phyloP scores from a whole-genome alignment of 2,797 vertebrate species.

The Leuciscus waleckii region DNA sequence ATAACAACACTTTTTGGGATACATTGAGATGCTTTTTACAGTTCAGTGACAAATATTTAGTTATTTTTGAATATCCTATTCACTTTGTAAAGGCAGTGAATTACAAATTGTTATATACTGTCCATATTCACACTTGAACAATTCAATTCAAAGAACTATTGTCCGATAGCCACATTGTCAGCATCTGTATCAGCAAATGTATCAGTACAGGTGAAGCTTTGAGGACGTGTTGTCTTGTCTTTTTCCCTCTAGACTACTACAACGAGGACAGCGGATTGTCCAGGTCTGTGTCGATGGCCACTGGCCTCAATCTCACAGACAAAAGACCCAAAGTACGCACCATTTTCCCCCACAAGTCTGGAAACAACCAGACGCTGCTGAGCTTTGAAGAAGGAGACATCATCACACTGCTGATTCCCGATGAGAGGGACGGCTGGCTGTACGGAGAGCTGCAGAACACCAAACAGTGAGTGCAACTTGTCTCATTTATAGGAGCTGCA shows the following conservation, averaged over 20 bases:
- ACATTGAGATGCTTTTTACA: background rate
- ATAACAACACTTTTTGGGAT: background rate
- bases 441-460: slow-evolving; percentile 90
- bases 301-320: slow-evolving; percentile 87
- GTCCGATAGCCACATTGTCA: background rate
- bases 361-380: slow-evolving; percentile 86
- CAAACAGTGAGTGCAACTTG: slow-evolving; percentile 82
- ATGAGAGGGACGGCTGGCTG: slow-evolving; percentile 95
- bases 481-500: background rate
- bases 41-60: background rate
- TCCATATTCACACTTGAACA: background rate
- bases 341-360: slow-evolving; percentile 92
- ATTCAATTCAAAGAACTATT: background rate
- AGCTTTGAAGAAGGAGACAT: slow-evolving; percentile 93
- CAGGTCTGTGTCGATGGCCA: slow-evolving; percentile 89
- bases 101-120: too few species aligned
- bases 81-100: background rate
- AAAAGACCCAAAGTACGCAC: slow-evolving; percentile 90
- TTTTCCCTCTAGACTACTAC: slow-evolving; percentile 65
- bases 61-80: background rate
- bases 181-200: background rate
- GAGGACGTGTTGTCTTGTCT: background rate
- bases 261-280: slow-evolving; percentile 80
- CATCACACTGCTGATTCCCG: slow-evolving; percentile 89
- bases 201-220: background rate